Conservation (phyloP, 1,140 invertebrate species). For the Bactericera cockerelli region DNA sequence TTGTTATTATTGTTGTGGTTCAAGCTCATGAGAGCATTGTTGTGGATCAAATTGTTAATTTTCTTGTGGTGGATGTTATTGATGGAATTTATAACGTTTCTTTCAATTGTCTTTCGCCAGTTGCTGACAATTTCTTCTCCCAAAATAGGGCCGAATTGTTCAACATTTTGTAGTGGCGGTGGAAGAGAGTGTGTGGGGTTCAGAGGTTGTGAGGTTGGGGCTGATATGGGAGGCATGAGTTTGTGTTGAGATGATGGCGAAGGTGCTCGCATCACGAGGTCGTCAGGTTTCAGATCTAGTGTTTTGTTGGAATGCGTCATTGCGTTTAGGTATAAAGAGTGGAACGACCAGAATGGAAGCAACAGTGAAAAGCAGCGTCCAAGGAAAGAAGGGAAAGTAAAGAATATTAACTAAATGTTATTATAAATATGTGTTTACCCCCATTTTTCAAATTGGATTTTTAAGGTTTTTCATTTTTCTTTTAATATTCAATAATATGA, state of each 20-base stretch:
- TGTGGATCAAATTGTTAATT: constrained; percentile 7
- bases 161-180: constrained; percentile 47
- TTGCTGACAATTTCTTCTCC: constrained; percentile 62
- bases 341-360: background rate
- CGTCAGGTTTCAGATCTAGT: constrained; percentile 1
- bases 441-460: too few species aligned
- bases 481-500: too few species aligned
- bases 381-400: constrained; percentile 1
- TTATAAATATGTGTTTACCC: too few species aligned
- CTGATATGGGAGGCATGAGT: background rate
- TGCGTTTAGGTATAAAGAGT: too few species aligned
- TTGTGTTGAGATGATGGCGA: background rate
- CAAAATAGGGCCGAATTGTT: constrained; percentile 49
- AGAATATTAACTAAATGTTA: background rate
- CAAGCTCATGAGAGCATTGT: background rate
- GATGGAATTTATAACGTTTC: constrained; percentile 33
- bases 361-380: background rate
- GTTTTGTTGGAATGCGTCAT: too few species aligned
- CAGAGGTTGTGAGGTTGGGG: background rate
- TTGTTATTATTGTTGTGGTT: constrained; percentile 1
- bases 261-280: background rate
- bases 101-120: constrained; percentile 53
- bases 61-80: constrained; percentile 6
- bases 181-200: constrained; percentile 13
- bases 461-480: too few species aligned